These are phyloP conservation scores for Crypturellus tataupa DNA, from an alignment of 2,797 vertebrate genomes.

Conservation along the genomic window DNA sequence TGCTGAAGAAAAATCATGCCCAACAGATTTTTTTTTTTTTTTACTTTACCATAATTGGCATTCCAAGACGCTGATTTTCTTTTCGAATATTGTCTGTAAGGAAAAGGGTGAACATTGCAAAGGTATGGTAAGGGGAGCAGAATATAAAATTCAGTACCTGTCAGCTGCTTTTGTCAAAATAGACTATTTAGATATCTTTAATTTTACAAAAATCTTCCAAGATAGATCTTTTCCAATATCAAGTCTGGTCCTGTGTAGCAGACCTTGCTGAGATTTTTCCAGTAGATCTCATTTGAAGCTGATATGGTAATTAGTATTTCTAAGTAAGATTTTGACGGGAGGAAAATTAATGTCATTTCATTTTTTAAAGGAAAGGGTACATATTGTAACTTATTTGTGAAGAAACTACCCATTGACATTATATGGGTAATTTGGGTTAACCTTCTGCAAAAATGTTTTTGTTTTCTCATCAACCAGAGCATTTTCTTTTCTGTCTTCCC, in stretches of 20 bases:
- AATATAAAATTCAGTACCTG: background rate
- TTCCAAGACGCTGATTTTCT: background rate
- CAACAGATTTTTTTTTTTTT: background rate
- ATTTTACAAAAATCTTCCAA: background rate
- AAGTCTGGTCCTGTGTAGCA: background rate
- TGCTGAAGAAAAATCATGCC: background rate
- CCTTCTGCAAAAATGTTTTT: background rate
- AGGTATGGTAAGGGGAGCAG: background rate
- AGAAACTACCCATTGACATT: background rate
- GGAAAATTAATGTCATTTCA: background rate
- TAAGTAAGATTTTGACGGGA: background rate
- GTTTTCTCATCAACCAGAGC: background rate
- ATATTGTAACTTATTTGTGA: background rate
- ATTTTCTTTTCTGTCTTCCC: background rate
- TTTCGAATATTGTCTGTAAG: background rate
- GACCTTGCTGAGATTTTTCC: background rate
- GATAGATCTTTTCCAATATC: background rate
- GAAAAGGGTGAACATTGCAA: background rate
- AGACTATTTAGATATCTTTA: background rate
- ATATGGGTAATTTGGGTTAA: background rate
- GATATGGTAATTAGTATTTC: background rate
- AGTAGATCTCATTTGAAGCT: background rate
- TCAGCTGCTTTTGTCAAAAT: background rate
- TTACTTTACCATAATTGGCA: background rate
- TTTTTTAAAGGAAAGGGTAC: background rate